Base-by-base conservation (phyloP, 2,888 invertebrate genomes). In the Tetranychus truncatus region DNA sequence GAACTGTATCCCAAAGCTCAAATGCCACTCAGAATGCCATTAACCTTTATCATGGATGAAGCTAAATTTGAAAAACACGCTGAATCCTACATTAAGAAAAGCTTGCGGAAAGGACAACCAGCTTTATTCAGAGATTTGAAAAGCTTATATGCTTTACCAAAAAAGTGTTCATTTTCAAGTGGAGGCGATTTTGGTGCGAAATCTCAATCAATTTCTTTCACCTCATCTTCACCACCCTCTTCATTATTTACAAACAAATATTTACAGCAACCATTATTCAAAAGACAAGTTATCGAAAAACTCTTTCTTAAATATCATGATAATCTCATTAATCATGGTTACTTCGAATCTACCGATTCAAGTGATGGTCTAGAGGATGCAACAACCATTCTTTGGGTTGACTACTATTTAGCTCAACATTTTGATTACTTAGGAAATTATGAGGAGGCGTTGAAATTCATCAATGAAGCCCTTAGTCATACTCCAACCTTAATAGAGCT, bases 401-500 rank as follows among this genome's bases (percentile, higher is more conserved):
- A 94, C 79, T 91, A 94, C 82, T 97, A 89, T 82, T 87, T 97
- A 79, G 95, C 99, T 9, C 97, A 99, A 84, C 99, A 99, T 84
- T 97, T 89, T 82, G 97, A 99, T 84, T 88, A 88, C 81, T 87
- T 93, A 81, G 87, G 89, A 77, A 87, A 92, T 79, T 90, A 91
- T 11, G 88, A 89, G 75, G 88, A 88, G 82, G 96, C 97, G 1
- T 83, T 97, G 78, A 87, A 88, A 75, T 95, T 90, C 83, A 92
- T 99, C 74, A 91, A 99, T 81, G 88, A 88, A 75, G 97, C 97
- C 74, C 91, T 99, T 79, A 91, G 92, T 80, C 97, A 99, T 81
- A 99, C 99, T n/a, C 99, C 99, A 21, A 97, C 99, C 1, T 87
- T 99, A 74, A 97, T 99, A 80, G 99, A 99, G 84, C 86, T 97